Conservation (phyloP, 1,140 invertebrate species). For the Aphidius gifuensis region DNA sequence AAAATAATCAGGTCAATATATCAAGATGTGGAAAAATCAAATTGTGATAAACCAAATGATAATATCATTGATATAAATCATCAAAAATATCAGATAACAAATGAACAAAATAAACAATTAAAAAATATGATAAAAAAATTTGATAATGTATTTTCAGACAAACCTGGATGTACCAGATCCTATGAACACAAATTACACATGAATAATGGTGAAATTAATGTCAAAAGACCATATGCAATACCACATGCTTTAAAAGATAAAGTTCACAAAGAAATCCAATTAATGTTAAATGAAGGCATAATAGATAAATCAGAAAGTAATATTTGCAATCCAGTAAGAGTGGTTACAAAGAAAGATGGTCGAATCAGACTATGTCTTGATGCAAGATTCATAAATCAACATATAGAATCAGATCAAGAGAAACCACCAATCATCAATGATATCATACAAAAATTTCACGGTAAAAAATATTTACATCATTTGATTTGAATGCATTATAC, state of each 20-base stretch:
- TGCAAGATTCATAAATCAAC: neutral
- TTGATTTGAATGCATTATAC: neutral
- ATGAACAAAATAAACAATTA: too few species aligned
- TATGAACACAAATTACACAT: too few species aligned
- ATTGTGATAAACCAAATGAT: too few species aligned
- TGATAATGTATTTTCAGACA: too few species aligned
- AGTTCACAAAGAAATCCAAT: constrained; percentile 14
- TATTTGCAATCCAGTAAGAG: neutral
- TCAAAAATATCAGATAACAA: too few species aligned
- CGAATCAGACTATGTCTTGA: neutral
- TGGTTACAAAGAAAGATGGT: neutral
- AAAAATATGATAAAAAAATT: too few species aligned
- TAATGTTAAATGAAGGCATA: neutral
- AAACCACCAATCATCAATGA: neutral
- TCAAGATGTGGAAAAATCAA: too few species aligned
- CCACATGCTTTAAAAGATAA: too few species aligned
- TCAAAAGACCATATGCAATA: constrained; percentile 1
- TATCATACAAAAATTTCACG: neutral
- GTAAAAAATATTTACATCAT: neutral
- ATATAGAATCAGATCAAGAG: neutral
- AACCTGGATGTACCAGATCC: too few species aligned
- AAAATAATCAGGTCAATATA: too few species aligned
- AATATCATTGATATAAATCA: too few species aligned
- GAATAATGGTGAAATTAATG: neutral
- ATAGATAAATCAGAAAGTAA: neutral